Percentiles rank a stretch among this genome's conserved stretches.
Evolutionary conservation across 2,888 invertebrate genomes (phyloP).

Genomic region (Agriopis marginaria): DNA sequence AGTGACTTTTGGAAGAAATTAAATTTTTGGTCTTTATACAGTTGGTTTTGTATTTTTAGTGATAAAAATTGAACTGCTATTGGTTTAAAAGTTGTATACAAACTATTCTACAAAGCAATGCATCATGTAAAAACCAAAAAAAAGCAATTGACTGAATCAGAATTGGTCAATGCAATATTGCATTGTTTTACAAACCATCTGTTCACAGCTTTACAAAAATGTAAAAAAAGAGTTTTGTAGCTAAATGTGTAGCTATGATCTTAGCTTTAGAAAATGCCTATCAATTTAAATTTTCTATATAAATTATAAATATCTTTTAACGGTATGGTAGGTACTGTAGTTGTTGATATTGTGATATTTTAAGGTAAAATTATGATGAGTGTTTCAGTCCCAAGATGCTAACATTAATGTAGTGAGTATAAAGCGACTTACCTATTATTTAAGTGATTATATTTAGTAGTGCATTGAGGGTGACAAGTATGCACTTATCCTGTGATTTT

Average conservation of each 20-base stretch:
- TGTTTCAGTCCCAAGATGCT: constrained; percentile 66
- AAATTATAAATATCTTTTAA: constrained; percentile 34
- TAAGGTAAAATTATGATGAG: constrained; percentile 70
- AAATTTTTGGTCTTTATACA: background rate
- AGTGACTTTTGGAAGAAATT: constrained; percentile 24
- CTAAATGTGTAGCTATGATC: background rate
- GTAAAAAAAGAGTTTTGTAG: background rate
- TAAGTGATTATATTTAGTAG: constrained; percentile 27
- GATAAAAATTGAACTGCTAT: background rate
- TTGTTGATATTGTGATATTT: constrained; percentile 84
- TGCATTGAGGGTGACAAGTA: constrained; percentile 1
- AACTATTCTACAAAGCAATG: background rate
- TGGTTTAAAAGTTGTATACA: background rate
- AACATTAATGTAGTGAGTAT: constrained; percentile 54
- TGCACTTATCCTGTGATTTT: constrained; percentile 72
- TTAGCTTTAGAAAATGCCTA: background rate
- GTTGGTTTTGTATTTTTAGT: background rate
- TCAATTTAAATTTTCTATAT: background rate
- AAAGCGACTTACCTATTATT: constrained; percentile 63
- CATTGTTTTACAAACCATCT: background rate
- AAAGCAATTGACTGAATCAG: too few species aligned
- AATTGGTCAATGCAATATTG: background rate
- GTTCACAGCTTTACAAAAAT: constrained; percentile 5
- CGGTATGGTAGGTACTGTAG: constrained; percentile 67
- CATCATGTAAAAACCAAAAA: background rate